Conservation (phyloP, 2,797 vertebrate species). For the Ciconia nigra region DNA sequence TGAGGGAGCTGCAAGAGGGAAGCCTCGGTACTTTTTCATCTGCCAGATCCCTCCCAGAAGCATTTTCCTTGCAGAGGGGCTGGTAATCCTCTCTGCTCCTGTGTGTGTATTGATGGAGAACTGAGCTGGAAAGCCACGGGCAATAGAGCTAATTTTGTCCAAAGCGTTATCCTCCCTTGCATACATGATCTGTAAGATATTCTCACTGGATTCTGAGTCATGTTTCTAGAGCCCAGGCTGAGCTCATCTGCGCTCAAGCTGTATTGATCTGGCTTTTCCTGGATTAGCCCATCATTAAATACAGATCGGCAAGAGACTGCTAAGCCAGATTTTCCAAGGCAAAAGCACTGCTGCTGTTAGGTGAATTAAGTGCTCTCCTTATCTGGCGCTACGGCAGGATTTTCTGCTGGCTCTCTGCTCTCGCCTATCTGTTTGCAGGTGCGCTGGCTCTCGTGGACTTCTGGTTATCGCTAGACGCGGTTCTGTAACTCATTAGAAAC, state of each 20-base stretch:
- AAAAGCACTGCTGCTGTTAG: not conserved
- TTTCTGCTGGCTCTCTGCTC: not conserved
- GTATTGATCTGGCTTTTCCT: not conserved
- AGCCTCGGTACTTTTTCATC: not conserved
- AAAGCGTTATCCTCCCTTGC: not conserved
- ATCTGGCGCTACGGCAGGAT: not conserved
- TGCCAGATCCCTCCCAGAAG: not conserved
- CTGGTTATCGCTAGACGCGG: rapidly evolving
- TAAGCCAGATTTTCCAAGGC: not conserved
- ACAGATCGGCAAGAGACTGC: not conserved
- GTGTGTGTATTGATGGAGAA: rapidly evolving
- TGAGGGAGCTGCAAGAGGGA: not conserved
- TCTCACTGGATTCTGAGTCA: not conserved
- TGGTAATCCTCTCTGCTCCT: not conserved
- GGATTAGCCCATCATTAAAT: not conserved
- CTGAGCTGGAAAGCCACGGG: not conserved
- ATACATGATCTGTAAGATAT: not conserved
- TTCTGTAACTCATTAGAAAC: not conserved
- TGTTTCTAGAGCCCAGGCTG: not conserved
- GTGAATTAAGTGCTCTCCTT: not conserved
- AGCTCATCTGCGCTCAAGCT: not conserved
- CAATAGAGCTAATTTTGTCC: not conserved
- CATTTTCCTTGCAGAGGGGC: not conserved
- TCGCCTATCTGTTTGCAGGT: not conserved
- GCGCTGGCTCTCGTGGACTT: not conserved